Base-by-base conservation (phyloP, 2,113 vertebrate genomes). In the Takifugu flavidus region DNA sequence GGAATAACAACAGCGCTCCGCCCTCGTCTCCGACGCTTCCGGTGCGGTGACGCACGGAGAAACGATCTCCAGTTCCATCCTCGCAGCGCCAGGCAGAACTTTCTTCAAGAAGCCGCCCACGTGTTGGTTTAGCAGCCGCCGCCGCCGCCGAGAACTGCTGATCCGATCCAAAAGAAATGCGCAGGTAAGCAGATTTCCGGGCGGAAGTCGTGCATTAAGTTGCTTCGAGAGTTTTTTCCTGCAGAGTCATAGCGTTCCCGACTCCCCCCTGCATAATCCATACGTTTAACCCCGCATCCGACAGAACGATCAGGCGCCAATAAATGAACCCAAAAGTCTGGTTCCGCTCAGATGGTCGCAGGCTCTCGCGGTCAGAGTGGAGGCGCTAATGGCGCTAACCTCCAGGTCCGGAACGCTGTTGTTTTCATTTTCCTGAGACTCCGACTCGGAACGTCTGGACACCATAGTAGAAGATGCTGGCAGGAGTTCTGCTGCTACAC, bases 161-260 rank as follows among this genome's bases (percentile, higher is more conserved):
- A 88, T 86, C 80, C 74, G 83, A 78, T 84, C 80, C 74, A 59
- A 82, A 47, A 82, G 87, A 77, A 62, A 59, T 83, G 84, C 82
- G 68, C 71, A 65, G 80, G 78, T 86, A 84, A 88, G 84, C 82
- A 86, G 60, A 79, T 69, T 65, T 67, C 25, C 11, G 65, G 54
- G 65, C 65, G 76, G 34, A 77, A 73, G 81, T 58, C 58, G 74
- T 79, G 75, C 78, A 84, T 83, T 78, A 82, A 77, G 62, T 71
- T 20, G 25, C 29, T 65, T 59, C 67, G 55, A 66, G 71, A 69
- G 75, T 77, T 83, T 72, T 49, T 31, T 72, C 52, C 28, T 64
- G 65, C 75, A 63, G 65, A 70, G 70, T 77, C 70, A 64, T 55
- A 76, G 68, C 71, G 77, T 72, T 78, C 7, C 34, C 8, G 31